Conservation (phyloP, 2,113 vertebrate species). For the Menidia beryllina region DNA sequence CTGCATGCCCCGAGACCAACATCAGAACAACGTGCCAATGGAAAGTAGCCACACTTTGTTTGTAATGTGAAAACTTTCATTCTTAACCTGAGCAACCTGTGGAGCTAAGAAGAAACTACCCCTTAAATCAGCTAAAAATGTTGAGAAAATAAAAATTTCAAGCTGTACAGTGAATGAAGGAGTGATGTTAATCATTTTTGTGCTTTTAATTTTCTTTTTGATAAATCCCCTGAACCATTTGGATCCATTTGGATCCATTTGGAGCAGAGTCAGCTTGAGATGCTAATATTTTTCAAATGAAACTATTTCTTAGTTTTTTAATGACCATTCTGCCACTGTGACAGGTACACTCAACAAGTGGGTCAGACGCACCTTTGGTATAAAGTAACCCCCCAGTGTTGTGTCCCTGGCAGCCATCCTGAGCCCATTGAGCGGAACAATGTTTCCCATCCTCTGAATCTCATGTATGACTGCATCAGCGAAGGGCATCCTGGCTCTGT, state of each 20-base stretch:
- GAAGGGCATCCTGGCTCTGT: conserved; percentile 84
- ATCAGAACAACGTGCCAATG: background rate
- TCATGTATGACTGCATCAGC: conserved; percentile 89
- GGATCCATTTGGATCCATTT: too few relatives aligned
- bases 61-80: background rate
- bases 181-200: too few relatives aligned
- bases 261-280: background rate
- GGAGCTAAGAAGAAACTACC: too few relatives aligned
- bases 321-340: too few relatives aligned
- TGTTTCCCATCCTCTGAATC: conserved; percentile 85
- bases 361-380: conserved; percentile 82
- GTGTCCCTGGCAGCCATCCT: conserved; percentile 75
- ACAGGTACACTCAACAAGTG: too few relatives aligned
- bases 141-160: too few relatives aligned
- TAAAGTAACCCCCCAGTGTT: conserved; percentile 72
- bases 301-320: background rate
- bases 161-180: too few relatives aligned
- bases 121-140: too few relatives aligned
- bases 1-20: conserved; percentile 9
- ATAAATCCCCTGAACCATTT: background rate
- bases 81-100: too few relatives aligned
- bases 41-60: background rate
- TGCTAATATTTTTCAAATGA: background rate
- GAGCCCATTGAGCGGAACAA: conserved; percentile 82
- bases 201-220: too few relatives aligned